Evolutionary conservation across 2,888 invertebrate species (phyloP), one percentile per base, ranked within the genome.

Genomic region (Amphipyra tragopoginis): DNA sequence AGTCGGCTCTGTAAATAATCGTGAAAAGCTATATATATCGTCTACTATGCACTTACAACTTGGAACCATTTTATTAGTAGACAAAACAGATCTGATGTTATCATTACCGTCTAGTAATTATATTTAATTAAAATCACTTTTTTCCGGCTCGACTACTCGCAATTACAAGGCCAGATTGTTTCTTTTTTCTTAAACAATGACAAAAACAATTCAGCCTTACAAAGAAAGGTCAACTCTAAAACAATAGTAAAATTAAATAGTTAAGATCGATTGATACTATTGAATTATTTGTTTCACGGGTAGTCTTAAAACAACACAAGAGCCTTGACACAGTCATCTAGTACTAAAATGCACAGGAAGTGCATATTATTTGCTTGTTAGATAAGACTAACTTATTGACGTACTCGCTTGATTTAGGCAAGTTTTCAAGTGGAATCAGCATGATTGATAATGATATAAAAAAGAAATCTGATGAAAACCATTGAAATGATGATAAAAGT

Each of bases 311-410:
- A 82, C 84, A 80, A 80, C 74, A 81, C 51, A 76, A 72, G 59
- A 72, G 72, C 92, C 91, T 88, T 93, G 92, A 86, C 92, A 88
- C 75, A 87, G 84, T 90, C 81, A 80, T 72, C 71, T 76, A 65
- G 67, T 81, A 77, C 79, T 78, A 74, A 82, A 87, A 86, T 85
- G 85, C 85, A 83, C 87, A 86, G 87, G 88, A 90, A 90, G 82
- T 83, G 40, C 43, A 51, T 60, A 43, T 66, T 62, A 57, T 47
- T 69, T 65, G 58, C 55, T 63, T 61, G 44, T 39, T 69, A 69
- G 38, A 63, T 59, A 54, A 45, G n/a, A 59, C 50, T 49, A 59
- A 49, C 34, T 33, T 42, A 15, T 0, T 14, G 6, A 33, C 11
- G 21, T 34, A 33, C 29, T 14, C 5, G n/a, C 13, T 40, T 13